Evolutionary conservation across 2,797 vertebrate species (phyloP).

Genomic region (Saxicola maurus): DNA sequence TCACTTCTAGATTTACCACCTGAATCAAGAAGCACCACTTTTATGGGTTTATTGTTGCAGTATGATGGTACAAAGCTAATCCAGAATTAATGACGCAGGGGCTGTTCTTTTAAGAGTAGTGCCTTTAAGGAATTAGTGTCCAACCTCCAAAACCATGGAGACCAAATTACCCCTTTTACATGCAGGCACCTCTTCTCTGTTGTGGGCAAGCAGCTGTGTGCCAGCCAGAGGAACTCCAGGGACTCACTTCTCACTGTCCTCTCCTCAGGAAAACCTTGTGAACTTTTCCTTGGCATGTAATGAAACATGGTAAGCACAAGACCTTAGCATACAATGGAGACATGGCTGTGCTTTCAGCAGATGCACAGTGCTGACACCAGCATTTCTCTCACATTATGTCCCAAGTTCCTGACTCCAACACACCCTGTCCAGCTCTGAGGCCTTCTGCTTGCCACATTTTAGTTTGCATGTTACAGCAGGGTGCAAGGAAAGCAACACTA

Average conservation of each 20-base stretch:
- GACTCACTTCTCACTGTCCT: neutral
- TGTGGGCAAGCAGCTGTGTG: neutral
- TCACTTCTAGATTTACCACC: neutral
- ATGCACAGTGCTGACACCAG: accelerated
- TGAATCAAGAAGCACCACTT: neutral
- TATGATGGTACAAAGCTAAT: neutral
- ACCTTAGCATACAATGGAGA: accelerated
- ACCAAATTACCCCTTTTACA: neutral
- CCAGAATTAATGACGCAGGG: accelerated
- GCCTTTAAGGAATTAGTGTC: neutral
- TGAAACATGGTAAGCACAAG: accelerated
- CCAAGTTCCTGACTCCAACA: neutral
- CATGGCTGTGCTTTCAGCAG: accelerated
- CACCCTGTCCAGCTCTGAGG: neutral
- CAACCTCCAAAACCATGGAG: accelerated
- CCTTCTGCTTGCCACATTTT: neutral
- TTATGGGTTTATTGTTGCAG: neutral
- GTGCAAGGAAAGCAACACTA: neutral
- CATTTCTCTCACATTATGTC: accelerated
- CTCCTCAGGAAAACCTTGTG: neutral
- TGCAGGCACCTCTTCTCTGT: accelerated
- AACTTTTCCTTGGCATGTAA: neutral
- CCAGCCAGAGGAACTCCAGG: neutral
- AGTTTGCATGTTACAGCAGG: neutral
- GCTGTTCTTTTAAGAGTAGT: neutral